Percentiles rank a stretch among this genome's conserved stretches.
Conservation (phyloP, 2,797 vertebrate species). For the Cryptoblepharus egeriae region DNA sequence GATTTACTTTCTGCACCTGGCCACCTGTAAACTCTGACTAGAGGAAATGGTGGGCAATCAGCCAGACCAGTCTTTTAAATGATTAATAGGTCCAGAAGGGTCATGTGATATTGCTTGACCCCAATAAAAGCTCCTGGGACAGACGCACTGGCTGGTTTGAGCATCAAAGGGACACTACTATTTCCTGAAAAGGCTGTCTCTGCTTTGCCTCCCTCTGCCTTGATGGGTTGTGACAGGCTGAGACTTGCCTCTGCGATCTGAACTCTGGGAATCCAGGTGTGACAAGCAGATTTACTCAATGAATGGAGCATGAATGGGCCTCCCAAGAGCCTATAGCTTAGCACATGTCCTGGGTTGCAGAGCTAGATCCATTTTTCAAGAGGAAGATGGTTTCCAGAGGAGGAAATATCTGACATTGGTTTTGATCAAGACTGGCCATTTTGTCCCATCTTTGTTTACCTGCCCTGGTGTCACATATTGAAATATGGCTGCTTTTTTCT, state of each 20-base stretch:
- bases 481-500: slow-evolving; percentile 33
- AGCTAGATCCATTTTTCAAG: neutral
- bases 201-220: neutral
- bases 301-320: neutral
- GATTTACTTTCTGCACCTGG: neutral
- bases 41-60: neutral
- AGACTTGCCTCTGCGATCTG: neutral
- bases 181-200: neutral
- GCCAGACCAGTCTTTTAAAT: too few relatives aligned
- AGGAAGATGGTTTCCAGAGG: neutral
- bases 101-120: too few relatives aligned
- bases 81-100: too few relatives aligned
- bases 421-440: neutral
- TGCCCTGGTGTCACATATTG: slow-evolving; percentile 41
- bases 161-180: neutral
- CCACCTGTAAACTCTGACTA: neutral
- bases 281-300: neutral
- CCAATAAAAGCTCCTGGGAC: neutral
- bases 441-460: slow-evolving; percentile 20
- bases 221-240: neutral
- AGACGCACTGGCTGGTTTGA: neutral
- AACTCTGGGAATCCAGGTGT: neutral
- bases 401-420: neutral
- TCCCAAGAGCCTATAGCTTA: neutral
- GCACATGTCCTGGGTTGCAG: neutral